Conservation (phyloP, 2,797 vertebrate genomes). For the Nyctibius grandis region DNA sequence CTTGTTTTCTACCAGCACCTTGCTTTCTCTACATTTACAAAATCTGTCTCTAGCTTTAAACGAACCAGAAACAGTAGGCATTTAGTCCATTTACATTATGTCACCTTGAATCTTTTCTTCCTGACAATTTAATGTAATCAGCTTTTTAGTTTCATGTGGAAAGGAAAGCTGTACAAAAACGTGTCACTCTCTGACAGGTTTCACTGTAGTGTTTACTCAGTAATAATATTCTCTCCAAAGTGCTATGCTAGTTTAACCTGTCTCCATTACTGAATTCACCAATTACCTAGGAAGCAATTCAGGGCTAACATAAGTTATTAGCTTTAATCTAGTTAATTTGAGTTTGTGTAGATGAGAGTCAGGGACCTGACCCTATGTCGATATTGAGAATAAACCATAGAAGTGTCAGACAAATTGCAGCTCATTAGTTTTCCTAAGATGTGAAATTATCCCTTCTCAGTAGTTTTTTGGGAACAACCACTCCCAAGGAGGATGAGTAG, state of each 20-base stretch:
- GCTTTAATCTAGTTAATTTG: not conserved
- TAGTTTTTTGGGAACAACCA: not conserved
- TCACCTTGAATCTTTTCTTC: slow-evolving; percentile 34
- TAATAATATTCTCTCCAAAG: not conserved
- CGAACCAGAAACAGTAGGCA: not conserved
- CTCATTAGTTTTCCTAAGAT: not conserved
- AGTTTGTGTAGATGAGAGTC: not conserved
- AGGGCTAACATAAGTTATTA: not conserved
- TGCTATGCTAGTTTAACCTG: not conserved
- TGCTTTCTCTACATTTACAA: not conserved
- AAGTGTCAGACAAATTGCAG: not conserved
- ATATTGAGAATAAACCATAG: not conserved
- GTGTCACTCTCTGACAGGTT: not conserved
- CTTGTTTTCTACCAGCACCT: not conserved
- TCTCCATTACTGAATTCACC: not conserved
- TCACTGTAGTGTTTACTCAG: not conserved
- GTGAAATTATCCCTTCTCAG: not conserved
- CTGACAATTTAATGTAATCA: slow-evolving; percentile 41
- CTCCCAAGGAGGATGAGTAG: not conserved
- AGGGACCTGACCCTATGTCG: not conserved
- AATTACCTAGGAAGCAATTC: slow-evolving; percentile 19
- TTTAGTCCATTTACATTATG: not conserved
- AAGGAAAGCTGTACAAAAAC: not conserved
- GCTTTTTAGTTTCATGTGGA: not conserved
- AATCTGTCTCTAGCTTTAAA: not conserved